These are phyloP conservation scores for Oryzias javanicus DNA, from an alignment of 2,113 vertebrate genomes.

Conservation along the genomic window DNA sequence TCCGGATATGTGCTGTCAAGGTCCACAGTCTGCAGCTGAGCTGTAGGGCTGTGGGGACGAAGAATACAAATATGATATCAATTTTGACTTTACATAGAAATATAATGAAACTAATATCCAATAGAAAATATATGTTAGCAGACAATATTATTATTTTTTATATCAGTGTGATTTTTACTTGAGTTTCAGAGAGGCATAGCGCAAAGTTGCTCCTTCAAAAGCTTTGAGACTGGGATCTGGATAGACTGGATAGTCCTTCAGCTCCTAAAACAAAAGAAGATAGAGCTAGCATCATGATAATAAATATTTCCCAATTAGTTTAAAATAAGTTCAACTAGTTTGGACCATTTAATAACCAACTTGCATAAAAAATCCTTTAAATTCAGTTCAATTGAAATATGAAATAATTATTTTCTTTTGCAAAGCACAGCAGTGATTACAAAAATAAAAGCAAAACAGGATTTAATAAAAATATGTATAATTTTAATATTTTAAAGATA, in stretches of 20 bases:
- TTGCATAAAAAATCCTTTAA: too few species aligned
- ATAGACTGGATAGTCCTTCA: slow-evolving; percentile 90
- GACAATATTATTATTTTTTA: not conserved
- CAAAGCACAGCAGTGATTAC: too few species aligned
- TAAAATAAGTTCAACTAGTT: too few species aligned
- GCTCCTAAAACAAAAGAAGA: slow-evolving; percentile 76
- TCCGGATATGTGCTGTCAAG: slow-evolving; percentile 87
- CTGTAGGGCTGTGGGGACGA: slow-evolving; percentile 76
- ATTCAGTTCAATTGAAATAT: too few species aligned
- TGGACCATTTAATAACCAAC: too few species aligned
- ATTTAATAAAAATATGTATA: too few species aligned
- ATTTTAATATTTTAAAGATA: slow-evolving; percentile 3
- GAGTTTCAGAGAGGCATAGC: slow-evolving; percentile 92
- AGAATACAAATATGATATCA: not conserved
- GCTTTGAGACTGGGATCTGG: slow-evolving; percentile 94
- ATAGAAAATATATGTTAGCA: not conserved
- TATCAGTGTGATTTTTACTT: slow-evolving; percentile 73
- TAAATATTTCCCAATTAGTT: too few species aligned
- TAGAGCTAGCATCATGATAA: too few species aligned
- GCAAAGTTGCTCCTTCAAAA: slow-evolving; percentile 91
- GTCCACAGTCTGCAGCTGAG: slow-evolving; percentile 90
- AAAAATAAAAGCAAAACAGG: too few species aligned
- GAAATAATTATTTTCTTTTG: too few species aligned
- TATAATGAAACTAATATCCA: not conserved
- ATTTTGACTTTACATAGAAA: not conserved